Percentiles rank a stretch among this genome's conserved stretches.
Conservation (phyloP, 1,140 invertebrate species). For the Leptopilina clavipes region DNA sequence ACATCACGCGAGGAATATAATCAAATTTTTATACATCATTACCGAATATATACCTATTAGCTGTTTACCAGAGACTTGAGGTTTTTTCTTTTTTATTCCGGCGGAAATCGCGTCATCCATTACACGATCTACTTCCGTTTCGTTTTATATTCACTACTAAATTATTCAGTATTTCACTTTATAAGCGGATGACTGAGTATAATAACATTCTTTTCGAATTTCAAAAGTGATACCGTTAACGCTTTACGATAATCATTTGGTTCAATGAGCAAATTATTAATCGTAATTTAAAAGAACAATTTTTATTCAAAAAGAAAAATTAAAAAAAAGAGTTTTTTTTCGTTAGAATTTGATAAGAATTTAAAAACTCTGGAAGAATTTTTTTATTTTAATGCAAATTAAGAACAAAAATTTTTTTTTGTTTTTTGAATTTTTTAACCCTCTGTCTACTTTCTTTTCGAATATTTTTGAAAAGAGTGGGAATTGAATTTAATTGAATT, state of each 20-base stretch:
- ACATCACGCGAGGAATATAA: neutral
- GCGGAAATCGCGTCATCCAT: constrained; percentile 20
- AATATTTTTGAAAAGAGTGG: no score
- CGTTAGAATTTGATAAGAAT: no score
- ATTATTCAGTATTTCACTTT: constrained; percentile 12
- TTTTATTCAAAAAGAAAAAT: no score
- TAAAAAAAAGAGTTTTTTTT: no score
- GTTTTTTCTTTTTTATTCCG: neutral
- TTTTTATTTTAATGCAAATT: no score
- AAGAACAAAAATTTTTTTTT: no score
- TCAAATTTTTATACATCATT: neutral
- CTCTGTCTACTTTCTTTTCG: no score
- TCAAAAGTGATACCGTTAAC: neutral
- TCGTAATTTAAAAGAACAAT: no score
- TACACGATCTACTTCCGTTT: constrained; percentile 26
- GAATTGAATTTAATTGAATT: no score
- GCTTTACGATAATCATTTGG: neutral
- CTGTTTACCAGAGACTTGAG: constrained; percentile 13
- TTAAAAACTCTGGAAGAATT: no score
- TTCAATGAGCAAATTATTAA: neutral
- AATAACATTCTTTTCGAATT: constrained; percentile 12
- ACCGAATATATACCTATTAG: neutral
- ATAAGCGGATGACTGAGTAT: neutral
- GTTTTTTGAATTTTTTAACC: no score
- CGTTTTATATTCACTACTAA: constrained; percentile 3